Evolutionary conservation across 2,888 invertebrate species (phyloP), one percentile per base, ranked within the genome.

Genomic region (Chironomus riparius): DNA sequence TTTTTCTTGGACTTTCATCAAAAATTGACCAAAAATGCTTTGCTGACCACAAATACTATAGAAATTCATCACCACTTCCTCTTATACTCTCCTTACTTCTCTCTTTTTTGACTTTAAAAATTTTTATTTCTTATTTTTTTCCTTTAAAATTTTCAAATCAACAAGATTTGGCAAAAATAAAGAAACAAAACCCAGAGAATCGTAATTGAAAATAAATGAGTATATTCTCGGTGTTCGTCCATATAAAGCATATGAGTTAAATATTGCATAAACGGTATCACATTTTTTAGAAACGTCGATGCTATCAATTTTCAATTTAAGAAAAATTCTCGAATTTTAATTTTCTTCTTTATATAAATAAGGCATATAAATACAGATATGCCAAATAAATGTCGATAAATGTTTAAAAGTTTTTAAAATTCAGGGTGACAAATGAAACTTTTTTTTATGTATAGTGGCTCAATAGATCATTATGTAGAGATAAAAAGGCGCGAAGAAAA

Each of bases 241-340:
- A 62, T 72, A 38, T 22, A 72, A 62, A 50, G 72, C 62, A 50
- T 62, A 72, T 72, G 72, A 72, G 72, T 62, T 72, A 72, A 72
- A 61, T 15, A 21, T 61, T 62, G 12, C 13, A 38, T 28, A 72
- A 72, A 72, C 61, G 62, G 72, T 72, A 72, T 62, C 72, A 72
- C 61, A 61, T 62, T 72, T 72, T 72, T 72, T 48, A 71, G 71
- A 56, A n/a, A 56, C 15, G 18, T 5, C 56, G 56, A 56, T 56
- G 56, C 56, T 56, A 56, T 56, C 56, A 56, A 56, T 56, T 56
- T 56, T 56, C 56, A 15, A 15, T 56, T 18, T 56, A 15, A 15
- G 38, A 15, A 18, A 56, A 56, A 56, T 56, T 56, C 56, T 15
- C 15, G 56, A 56, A 56, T 56, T 56, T 56, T 18, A 56, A 38